These are phyloP conservation scores for Philonicus albiceps DNA, from an alignment of 2,888 invertebrate species.

Conservation along the genomic window DNA sequence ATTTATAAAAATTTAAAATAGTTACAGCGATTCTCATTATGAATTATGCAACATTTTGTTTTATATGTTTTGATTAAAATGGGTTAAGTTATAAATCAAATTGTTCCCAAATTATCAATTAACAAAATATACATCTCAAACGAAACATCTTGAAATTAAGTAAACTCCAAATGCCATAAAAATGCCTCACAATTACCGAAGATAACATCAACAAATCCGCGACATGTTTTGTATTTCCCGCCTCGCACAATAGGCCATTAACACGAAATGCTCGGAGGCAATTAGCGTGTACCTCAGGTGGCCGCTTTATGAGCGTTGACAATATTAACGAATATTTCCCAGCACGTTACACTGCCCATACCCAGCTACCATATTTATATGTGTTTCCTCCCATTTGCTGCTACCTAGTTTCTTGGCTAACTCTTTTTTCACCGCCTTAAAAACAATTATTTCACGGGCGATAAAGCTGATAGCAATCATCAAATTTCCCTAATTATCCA, in stretches of 20 bases:
- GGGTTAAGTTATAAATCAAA: not conserved
- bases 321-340: not conserved
- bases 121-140: not conserved
- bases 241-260: not conserved
- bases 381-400: not conserved
- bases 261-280: not conserved
- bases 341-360: not conserved
- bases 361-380: not conserved
- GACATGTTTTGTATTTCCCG: not conserved
- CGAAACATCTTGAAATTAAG: not conserved
- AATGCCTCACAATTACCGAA: not conserved
- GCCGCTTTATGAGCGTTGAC: not conserved
- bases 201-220: not conserved
- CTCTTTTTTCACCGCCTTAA: not conserved
- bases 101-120: not conserved
- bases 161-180: not conserved
- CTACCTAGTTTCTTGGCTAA: not conserved
- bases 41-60: too few species aligned
- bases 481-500: slow-evolving; percentile 26
- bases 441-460: slow-evolving; percentile 22
- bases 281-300: not conserved
- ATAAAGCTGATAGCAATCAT: slow-evolving; percentile 37
- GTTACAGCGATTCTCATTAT: too few species aligned
- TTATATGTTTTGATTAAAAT: too few species aligned
- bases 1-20: too few species aligned